phyloP scores from a whole-genome alignment of 2,113 vertebrate species.

The Nyctereutes procyonoides region DNA sequence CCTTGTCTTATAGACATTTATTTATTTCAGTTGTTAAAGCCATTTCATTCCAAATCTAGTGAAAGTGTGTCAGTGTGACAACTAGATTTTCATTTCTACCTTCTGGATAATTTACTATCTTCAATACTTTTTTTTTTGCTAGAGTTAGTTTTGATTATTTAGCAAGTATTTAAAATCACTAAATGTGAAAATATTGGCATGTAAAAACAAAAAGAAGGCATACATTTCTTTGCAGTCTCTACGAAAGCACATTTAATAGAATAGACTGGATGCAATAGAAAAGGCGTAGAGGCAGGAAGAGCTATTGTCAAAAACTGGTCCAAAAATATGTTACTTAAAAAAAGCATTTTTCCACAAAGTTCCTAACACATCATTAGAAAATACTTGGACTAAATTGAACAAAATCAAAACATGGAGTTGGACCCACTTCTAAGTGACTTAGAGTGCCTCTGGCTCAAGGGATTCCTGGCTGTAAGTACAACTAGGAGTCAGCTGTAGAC shows the following conservation, averaged over 20 bases:
- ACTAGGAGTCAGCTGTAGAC: neutral
- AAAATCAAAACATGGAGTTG: neutral
- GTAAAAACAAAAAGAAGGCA: neutral
- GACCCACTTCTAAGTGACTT: neutral
- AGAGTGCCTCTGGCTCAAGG: neutral
- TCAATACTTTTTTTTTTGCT: neutral
- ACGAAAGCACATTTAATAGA: neutral
- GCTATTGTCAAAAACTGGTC: neutral
- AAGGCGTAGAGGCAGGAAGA: neutral
- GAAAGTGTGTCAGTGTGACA: neutral
- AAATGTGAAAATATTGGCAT: neutral
- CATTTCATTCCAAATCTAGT: neutral
- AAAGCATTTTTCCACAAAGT: neutral
- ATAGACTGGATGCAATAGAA: neutral
- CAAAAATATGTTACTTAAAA: neutral
- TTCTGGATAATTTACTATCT: neutral
- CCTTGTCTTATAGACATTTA: neutral
- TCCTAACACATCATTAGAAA: neutral
- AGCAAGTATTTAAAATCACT: neutral
- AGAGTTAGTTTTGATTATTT: neutral
- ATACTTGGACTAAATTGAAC: neutral
- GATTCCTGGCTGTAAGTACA: neutral
- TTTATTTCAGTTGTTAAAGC: neutral
- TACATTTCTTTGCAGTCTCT: neutral
- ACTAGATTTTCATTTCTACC: neutral